Evolutionary conservation across 2,888 invertebrate species (phyloP).

Genomic region (Formica aserva): DNA sequence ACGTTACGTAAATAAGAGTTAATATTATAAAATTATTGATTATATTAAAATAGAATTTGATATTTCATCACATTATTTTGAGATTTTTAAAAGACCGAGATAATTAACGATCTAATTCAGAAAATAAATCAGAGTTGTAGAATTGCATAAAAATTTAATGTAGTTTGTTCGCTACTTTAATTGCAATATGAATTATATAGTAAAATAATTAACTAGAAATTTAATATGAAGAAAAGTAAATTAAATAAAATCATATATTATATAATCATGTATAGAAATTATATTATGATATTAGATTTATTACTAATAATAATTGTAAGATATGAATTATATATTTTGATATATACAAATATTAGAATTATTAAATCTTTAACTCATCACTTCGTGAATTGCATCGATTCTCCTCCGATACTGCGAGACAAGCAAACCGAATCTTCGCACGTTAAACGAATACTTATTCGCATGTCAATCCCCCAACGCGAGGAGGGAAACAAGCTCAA

Average conservation of each 20-base stretch:
- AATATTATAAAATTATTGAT: conserved; percentile 8
- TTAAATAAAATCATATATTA: background rate
- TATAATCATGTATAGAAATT: background rate
- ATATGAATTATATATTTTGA: background rate
- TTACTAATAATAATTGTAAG: conserved; percentile 3
- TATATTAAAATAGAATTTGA: background rate
- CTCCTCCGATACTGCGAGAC: background rate
- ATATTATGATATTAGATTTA: background rate
- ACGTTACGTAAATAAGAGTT: conserved; percentile 75
- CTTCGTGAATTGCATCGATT: background rate
- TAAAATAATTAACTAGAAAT: background rate
- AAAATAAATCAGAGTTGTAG: background rate
- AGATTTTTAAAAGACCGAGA: background rate
- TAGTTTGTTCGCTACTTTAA: background rate
- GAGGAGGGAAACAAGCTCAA: conserved; percentile 16
- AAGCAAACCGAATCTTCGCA: background rate
- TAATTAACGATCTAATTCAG: background rate
- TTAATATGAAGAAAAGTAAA: background rate
- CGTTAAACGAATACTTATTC: conserved; percentile 22
- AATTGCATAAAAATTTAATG: background rate
- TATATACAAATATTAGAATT: background rate
- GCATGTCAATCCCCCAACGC: conserved; percentile 45
- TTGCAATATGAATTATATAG: background rate
- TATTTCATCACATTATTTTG: background rate
- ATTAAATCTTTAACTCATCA: background rate